Evolutionary conservation across 2,113 vertebrate genomes (phyloP).

Genomic region (Petromus typicus): DNA sequence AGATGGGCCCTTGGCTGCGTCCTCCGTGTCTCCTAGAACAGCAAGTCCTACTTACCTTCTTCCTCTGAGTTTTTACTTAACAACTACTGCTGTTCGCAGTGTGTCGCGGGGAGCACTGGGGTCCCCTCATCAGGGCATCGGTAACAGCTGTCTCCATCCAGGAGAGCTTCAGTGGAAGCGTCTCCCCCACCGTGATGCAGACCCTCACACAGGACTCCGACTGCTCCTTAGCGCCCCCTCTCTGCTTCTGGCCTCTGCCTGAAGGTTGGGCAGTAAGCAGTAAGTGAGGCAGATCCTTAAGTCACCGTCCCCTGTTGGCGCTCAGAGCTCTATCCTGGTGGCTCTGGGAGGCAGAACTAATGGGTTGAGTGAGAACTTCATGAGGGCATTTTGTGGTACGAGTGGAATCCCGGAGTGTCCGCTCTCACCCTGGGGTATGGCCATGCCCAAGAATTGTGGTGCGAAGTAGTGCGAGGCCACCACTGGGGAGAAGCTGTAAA

Average conservation of each 20-base stretch:
- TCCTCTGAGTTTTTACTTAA: not conserved
- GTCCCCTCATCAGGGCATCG: not conserved
- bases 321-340: accelerated
- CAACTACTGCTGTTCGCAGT: not conserved
- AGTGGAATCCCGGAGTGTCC: not conserved
- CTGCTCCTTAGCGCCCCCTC: not conserved
- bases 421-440: accelerated
- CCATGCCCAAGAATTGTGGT: not conserved
- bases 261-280: not conserved
- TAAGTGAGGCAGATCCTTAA: not conserved
- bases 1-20: not conserved
- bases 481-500: not conserved
- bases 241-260: not conserved
- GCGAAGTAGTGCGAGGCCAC: not conserved
- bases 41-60: not conserved
- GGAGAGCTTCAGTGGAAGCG: not conserved
- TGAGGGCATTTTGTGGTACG: not conserved
- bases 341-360: not conserved
- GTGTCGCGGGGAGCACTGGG: not conserved
- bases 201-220: accelerated
- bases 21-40: not conserved
- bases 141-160: not conserved
- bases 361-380: not conserved
- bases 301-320: not conserved
- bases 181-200: not conserved